Base-by-base conservation (phyloP, 2,113 vertebrate genomes). In the Myrmecophaga tridactyla region DNA sequence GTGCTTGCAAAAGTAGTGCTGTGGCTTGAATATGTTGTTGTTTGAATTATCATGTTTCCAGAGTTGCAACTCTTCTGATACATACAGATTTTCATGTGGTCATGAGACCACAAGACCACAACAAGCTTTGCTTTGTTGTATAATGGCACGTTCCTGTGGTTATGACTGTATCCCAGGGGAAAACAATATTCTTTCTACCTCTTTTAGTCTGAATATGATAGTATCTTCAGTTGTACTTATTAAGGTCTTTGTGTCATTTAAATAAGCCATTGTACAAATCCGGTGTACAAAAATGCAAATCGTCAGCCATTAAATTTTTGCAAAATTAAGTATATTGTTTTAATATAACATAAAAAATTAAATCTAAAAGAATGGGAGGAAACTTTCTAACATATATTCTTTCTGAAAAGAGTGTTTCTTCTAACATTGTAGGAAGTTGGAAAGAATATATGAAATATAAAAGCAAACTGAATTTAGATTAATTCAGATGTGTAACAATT, bases 371-470 rank as follows among this genome's bases (percentile, higher is more conserved):
- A 93, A 96, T 97, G 70, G 95, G 81, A 95, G 92, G 96, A 94
- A 97, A 88, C 86, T 95, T 76, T 53, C 58, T 96, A 95, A 86
- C 72, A 91, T 95, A n/a, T n/a, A n/a, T n/a, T n/a, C n/a, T n/a
- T n/a, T n/a, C n/a, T n/a, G n/a, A n/a, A n/a, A n/a, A n/a, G n/a
- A n/a, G n/a, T n/a, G n/a, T n/a, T n/a, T 88, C 94, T 76, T 53
- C 58, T 96, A 95, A 86, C 72, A 91, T 95, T 94, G 6, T 86
- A 76, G 72, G 72, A 95, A 72, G 89, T 96, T 90, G 96, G 94
- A 91, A 97, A 96, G 97, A 98, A 97, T 95, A 56, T 90, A 90
- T 97, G 94, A 98, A 96, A 60, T 88, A 69, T 46, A 73, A 63
- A 82, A 81, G 92, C 46, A 87, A 93, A 39, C 73, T 96, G 95